Evolutionary conservation across 2,888 invertebrate genomes (phyloP).

Genomic region (Pharmacophagus antenor): DNA sequence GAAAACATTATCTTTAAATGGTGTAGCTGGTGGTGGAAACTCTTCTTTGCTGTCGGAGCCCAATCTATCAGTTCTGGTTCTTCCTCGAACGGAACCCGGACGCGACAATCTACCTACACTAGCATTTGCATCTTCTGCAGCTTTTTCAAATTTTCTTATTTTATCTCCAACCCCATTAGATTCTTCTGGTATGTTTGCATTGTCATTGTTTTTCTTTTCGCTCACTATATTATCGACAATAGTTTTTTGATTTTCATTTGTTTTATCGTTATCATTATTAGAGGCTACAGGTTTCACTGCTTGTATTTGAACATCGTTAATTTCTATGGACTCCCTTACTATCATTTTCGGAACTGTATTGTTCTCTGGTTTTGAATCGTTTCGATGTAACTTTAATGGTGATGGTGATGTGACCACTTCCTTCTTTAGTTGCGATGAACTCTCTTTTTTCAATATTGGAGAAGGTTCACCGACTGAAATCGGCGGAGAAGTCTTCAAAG

Average conservation of each 20-base stretch:
- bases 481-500: slow-evolving; percentile 34
- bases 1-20: slow-evolving; percentile 59
- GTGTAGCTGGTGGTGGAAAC: slow-evolving; percentile 60
- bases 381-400: slow-evolving; percentile 38
- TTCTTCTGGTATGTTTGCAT: slow-evolving; percentile 46
- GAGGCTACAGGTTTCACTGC: slow-evolving; percentile 43
- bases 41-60: slow-evolving; percentile 55
- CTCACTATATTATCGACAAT: slow-evolving; percentile 14
- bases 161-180: slow-evolving; percentile 74
- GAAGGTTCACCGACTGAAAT: slow-evolving; percentile 25
- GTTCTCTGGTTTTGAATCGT: slow-evolving; percentile 38
- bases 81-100: slow-evolving; percentile 61
- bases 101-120: slow-evolving; percentile 54
- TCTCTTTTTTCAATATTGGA: slow-evolving; percentile 23
- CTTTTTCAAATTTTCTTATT: slow-evolving; percentile 73
- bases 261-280: slow-evolving; percentile 32
- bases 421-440: slow-evolving; percentile 31
- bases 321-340: slow-evolving; percentile 44
- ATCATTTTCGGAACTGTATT: slow-evolving; percentile 33
- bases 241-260: slow-evolving; percentile 32
- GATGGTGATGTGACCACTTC: slow-evolving; percentile 38
- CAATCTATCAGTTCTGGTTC: slow-evolving; percentile 47
- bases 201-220: slow-evolving; percentile 31
- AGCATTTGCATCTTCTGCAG: slow-evolving; percentile 63
- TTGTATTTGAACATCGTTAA: slow-evolving; percentile 45